Evolutionary conservation across 1,140 invertebrate genomes (phyloP), one percentile per base, ranked within the genome.

Genomic region (Sinonovacula constricta): DNA sequence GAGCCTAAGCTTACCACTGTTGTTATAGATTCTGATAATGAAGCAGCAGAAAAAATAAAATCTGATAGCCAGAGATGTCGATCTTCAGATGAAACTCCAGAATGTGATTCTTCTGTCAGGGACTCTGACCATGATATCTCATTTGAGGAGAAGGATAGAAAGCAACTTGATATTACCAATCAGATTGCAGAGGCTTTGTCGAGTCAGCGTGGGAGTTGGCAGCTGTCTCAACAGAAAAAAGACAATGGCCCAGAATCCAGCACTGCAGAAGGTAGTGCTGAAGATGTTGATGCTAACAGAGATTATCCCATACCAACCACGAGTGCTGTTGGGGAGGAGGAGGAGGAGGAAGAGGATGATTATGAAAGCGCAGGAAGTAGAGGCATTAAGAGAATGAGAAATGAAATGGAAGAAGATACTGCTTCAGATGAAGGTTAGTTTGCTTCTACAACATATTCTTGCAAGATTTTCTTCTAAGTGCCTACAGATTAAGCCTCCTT

Each of bases 111-210:
- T 7, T 45, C 39, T 45, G 39, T 45, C 7, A 45, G 39, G 18
- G 39, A 45, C 7, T 45, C 39, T 45, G 39, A 45, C 18, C 39
- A 45, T 45, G 39, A 45, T 18, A 45, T 18, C 18, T 45, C 39
- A 7, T 45, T 45, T 45, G 39, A 45, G 18, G 66, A 62, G 22
- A 78, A 62, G n/a, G 39, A 63, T 14, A 62, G 60, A 51, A 14
- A 59, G 15, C 66, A 68, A 49, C 15, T 51, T 49, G 66, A 68
- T 36, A 28, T 78, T 2, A 78, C 65, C 7, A 68, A 36, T 28
- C 26, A 36, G 31, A 78, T 78, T 34, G 75, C 75, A 4, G 75
- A 65, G n/a, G 75, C 75, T 33, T 54, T 78, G 1, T 78, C 75
- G 3, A 69, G 59, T 54, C 75, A 78, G 49, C 68, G 67, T 51